Evolutionary conservation across 2,888 invertebrate species (phyloP).

Genomic region (Rotaria macrura): DNA sequence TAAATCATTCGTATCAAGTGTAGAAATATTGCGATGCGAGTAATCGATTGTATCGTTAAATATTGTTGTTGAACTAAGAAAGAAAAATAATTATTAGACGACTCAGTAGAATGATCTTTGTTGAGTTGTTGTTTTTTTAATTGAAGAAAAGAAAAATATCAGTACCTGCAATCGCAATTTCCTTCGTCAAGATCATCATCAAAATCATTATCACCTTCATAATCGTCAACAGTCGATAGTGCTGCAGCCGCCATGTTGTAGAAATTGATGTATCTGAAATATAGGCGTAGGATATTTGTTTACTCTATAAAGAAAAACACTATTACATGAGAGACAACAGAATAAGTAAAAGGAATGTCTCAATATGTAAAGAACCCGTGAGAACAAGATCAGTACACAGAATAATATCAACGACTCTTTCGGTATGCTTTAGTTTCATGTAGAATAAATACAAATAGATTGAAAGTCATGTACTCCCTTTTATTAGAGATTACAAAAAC

Average conservation of each 20-base stretch:
- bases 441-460: neutral
- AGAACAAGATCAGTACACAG: neutral
- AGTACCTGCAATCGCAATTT: neutral
- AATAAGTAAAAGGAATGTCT: neutral
- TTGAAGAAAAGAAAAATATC: too few relatives aligned
- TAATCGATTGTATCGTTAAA: neutral
- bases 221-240: neutral
- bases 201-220: neutral
- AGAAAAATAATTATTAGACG: neutral
- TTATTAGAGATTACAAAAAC: neutral
- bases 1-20: neutral
- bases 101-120: too few relatives aligned
- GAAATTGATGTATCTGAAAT: neutral
- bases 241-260: neutral
- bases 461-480: too few relatives aligned
- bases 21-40: neutral
- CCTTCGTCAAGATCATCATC: neutral
- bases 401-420: neutral
- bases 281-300: neutral
- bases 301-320: neutral
- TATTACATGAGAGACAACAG: neutral
- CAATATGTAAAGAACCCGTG: neutral
- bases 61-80: neutral
- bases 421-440: neutral
- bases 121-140: too few relatives aligned